These are phyloP conservation scores for Trichosurus vulpecula DNA, from an alignment of 2,797 vertebrate genomes.

Conservation along the genomic window DNA sequence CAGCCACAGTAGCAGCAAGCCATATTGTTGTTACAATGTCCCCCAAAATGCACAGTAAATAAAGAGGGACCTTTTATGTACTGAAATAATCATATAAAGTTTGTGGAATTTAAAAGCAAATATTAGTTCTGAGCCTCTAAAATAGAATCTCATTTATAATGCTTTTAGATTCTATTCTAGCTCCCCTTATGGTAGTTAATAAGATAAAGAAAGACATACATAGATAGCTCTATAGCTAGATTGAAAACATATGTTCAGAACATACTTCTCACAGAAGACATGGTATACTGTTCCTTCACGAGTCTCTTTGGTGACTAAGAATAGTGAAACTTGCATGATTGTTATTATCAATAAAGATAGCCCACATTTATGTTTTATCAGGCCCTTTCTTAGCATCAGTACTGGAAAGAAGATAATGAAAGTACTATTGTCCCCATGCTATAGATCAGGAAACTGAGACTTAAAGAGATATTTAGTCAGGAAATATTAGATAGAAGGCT, in stretches of 20 bases:
- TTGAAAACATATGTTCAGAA: not conserved
- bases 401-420: not conserved
- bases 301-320: not conserved
- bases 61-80: not conserved
- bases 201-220: not conserved
- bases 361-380: not conserved
- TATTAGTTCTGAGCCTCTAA: not conserved
- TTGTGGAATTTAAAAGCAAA: not conserved
- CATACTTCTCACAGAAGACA: not conserved
- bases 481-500: not conserved
- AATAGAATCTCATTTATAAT: accelerated
- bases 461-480: not conserved
- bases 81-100: not conserved
- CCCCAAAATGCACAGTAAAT: not conserved
- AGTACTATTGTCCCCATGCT: not conserved
- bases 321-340: not conserved
- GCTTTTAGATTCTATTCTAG: not conserved
- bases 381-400: not conserved
- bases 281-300: not conserved
- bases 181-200: not conserved
- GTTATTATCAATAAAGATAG: not conserved
- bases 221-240: not conserved
- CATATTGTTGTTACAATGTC: no score
- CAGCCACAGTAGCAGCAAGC: no score
- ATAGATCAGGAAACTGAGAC: not conserved